Base-by-base conservation (phyloP, 2,888 invertebrate species). In the Dilophus febrilis region DNA sequence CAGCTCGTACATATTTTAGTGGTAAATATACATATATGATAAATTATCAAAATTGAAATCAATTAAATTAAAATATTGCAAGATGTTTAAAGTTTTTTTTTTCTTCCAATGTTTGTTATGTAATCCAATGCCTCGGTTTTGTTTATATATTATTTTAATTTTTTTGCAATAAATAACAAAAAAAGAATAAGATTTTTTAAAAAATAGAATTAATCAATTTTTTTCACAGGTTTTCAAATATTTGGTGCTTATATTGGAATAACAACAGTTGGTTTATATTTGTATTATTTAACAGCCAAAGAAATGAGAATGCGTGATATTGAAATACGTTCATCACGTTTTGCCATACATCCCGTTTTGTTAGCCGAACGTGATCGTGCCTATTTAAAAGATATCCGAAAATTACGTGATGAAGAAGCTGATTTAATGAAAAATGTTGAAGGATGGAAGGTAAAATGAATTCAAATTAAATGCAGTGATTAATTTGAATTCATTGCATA, bases 341-440 rank as follows among this genome's bases (percentile, higher is more conserved):
- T 78, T 56, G 85, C 82, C 1, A 56, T 85, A 13, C 63, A 66
- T 38, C 84, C 87, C 0, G 58, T 85, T 57, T 51, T 87, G 35
- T 37, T 73, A 10, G 87, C 88, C 1, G 87, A 88, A 57, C 65
- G 75, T 45, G 85, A 88, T 53, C 64, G 88, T 53, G 73, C 70
- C 66, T 85, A 70, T 51, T 54, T 90, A 55, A 83, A 77, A 53
- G 79, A 84, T 51, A 51, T 80, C 10, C 67, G 77, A 35, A 66
- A 64, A 40, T 81, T 83, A 55, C 69, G 84, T 19, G 83, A 85
- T 12, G 77, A 77, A 43, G 90, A 90, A 61, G 64, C 66, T 2
- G 72, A 80, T 43, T 64, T 90, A 19, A 91, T 91, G 90, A 72
- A 72, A 43, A 71, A 86, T 58, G 81, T 84, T 6, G 77, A 79